phyloP scores from a whole-genome alignment of 1,140 invertebrate species.

The Pseudachorutes palmiensis region DNA sequence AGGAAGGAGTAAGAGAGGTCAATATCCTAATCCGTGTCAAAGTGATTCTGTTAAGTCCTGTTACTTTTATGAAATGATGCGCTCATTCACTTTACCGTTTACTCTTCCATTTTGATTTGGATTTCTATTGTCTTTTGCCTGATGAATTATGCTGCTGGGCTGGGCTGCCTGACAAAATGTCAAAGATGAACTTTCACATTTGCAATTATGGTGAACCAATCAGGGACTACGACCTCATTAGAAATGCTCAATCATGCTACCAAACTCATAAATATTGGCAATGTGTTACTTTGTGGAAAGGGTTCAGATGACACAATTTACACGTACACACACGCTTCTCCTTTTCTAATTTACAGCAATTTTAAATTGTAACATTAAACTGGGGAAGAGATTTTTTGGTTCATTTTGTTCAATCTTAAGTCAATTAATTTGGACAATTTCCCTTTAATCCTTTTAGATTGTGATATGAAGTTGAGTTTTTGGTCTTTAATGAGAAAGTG shows the following conservation, averaged over 20 bases:
- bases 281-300: too few relatives aligned
- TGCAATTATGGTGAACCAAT: too few relatives aligned
- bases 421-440: neutral
- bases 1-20: too few relatives aligned
- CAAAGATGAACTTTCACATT: too few relatives aligned
- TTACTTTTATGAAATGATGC: neutral
- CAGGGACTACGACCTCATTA: too few relatives aligned
- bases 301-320: too few relatives aligned
- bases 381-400: neutral
- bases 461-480: neutral
- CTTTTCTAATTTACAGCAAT: neutral
- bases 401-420: neutral
- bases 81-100: neutral
- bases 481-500: neutral
- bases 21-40: neutral
- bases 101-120: neutral
- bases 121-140: too few relatives aligned
- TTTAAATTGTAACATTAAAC: neutral
- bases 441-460: neutral
- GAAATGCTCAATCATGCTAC: neutral
- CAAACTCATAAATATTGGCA: neutral
- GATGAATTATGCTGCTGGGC: too few relatives aligned
- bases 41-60: neutral
- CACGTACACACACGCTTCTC: neutral
- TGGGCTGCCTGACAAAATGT: too few relatives aligned